A percentile compares a stretch with the other conserved stretches of the same genome.
Evolutionary conservation across 2,113 vertebrate species (phyloP).

Genomic region (Athene cunicularia): DNA sequence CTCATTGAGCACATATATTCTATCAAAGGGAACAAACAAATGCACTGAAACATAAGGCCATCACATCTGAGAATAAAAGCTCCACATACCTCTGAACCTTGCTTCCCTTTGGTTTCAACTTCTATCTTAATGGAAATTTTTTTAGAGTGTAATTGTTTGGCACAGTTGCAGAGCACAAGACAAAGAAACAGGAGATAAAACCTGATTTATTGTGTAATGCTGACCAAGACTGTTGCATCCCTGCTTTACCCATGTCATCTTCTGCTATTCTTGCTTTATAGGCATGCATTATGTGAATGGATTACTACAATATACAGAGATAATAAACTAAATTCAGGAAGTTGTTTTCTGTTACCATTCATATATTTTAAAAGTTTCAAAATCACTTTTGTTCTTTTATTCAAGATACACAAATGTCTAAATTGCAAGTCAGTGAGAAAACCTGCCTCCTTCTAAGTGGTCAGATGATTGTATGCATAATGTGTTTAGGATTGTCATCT

Average conservation of each 20-base stretch:
- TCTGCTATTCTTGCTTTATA: not conserved
- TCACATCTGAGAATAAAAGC: not conserved
- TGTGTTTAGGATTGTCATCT: not conserved
- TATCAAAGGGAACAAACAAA: conserved; percentile 31
- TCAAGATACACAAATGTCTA: not conserved
- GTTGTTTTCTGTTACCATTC: not conserved
- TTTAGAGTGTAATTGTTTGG: not conserved
- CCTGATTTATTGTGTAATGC: not conserved
- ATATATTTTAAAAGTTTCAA: not conserved
- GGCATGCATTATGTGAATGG: not conserved
- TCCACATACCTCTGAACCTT: not conserved
- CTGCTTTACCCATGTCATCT: not conserved
- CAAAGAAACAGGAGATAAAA: not conserved
- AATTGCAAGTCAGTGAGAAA: not conserved
- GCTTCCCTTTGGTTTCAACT: conserved; percentile 20
- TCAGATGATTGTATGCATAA: not conserved
- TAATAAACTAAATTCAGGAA: not conserved
- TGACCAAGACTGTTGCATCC: not conserved
- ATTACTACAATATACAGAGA: not conserved
- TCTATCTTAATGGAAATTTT: not conserved
- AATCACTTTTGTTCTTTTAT: not conserved
- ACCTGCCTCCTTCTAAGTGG: not conserved
- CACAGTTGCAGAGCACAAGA: not conserved
- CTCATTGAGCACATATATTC: not conserved
- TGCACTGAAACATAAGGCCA: not conserved